phyloP scores from a whole-genome alignment of 1,140 invertebrate species.

The Solenopsis invicta region DNA sequence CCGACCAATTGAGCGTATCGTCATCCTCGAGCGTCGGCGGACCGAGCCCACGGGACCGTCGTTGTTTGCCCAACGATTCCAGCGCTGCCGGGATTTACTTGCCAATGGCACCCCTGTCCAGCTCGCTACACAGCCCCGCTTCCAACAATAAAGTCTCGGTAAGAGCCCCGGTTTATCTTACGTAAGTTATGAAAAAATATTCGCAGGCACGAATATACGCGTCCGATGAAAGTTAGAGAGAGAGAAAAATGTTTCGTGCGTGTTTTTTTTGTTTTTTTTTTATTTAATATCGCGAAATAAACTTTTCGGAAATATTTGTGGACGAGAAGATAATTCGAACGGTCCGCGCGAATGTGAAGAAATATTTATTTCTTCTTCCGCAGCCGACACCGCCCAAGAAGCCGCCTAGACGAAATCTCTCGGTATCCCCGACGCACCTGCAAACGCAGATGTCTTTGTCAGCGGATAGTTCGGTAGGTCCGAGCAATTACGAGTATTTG shows the following conservation, averaged over 20 bases:
- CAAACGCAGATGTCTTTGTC: constrained; percentile 88
- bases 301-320: neutral
- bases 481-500: constrained; percentile 89
- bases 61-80: constrained; percentile 84
- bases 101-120: constrained; percentile 87
- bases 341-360: neutral
- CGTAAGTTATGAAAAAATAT: constrained; percentile 12
- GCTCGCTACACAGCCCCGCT: constrained; percentile 83
- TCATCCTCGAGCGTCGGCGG: constrained; percentile 87
- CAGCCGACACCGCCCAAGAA: constrained; percentile 95
- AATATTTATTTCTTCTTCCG: constrained; percentile 68
- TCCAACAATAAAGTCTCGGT: constrained; percentile 87
- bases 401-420: constrained; percentile 94
- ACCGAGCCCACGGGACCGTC: constrained; percentile 85
- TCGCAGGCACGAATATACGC: neutral
- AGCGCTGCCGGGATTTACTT: constrained; percentile 86
- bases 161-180: constrained; percentile 71
- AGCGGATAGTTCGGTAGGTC: constrained; percentile 85
- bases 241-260: neutral
- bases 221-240: neutral
- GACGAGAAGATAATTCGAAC: neutral
- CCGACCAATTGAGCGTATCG: constrained; percentile 87
- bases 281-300: neutral
- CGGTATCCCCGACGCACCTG: constrained; percentile 93
- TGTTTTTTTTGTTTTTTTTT: neutral